Evolutionary conservation across 1,140 invertebrate genomes (phyloP).

Genomic region (Tenebrio molitor): DNA sequence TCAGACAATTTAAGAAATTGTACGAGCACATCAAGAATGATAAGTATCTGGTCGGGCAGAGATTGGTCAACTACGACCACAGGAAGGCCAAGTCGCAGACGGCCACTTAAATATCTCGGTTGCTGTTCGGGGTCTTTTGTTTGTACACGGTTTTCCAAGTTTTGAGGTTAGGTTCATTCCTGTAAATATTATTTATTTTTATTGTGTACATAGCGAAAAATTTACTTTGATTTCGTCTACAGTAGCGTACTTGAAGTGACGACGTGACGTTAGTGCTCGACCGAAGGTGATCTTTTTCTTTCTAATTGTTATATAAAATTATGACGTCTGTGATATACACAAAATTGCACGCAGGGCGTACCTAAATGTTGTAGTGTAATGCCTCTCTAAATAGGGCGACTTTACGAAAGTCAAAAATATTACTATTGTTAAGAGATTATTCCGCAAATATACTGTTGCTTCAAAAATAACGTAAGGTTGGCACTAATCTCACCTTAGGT

Average conservation of each 20-base stretch:
- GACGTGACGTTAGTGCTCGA: slow-evolving; percentile 21
- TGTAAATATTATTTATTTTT: slow-evolving; percentile 24
- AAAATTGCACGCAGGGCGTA: not conserved
- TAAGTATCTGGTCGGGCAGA: slow-evolving; percentile 96
- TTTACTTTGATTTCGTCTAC: slow-evolving; percentile 1
- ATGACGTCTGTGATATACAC: slow-evolving; percentile 24
- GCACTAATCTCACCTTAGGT: slow-evolving; percentile 18
- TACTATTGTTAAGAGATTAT: not conserved
- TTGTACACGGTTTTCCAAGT: not conserved
- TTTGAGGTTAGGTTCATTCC: slow-evolving; percentile 32
- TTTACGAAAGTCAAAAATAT: not conserved
- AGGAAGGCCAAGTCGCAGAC: slow-evolving; percentile 66
- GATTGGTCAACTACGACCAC: slow-evolving; percentile 96
- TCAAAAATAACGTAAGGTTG: slow-evolving; percentile 1
- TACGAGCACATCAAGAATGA: slow-evolving; percentile 99
- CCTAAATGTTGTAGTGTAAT: not conserved
- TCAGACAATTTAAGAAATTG: slow-evolving; percentile 92
- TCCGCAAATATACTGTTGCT: not conserved
- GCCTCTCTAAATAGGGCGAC: no score
- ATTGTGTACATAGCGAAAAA: slow-evolving; percentile 27
- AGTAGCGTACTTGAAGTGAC: not conserved
- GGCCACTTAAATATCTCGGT: slow-evolving; percentile 33
- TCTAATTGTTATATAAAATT: no score
- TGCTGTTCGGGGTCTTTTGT: not conserved
- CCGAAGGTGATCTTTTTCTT: no score